Evolutionary conservation across 2,888 invertebrate species (phyloP).

Genomic region (Tetanocera ferruginea): DNA sequence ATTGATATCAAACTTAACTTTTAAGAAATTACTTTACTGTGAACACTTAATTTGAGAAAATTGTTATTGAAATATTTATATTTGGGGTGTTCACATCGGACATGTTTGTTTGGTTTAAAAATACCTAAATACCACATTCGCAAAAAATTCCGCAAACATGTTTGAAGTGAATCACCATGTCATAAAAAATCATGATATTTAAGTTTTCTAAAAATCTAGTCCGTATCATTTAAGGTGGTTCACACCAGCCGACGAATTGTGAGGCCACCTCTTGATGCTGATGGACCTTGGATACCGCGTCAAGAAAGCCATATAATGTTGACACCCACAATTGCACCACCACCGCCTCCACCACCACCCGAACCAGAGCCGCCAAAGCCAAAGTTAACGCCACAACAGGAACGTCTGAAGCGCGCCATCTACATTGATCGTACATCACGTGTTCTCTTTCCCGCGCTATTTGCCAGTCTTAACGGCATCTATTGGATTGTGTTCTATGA

Average conservation of each 20-base stretch:
- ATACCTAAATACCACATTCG: too few relatives aligned
- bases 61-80: too few relatives aligned
- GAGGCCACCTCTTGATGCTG: conserved; percentile 64
- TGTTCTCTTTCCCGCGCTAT: conserved; percentile 79
- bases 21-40: too few relatives aligned
- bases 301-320: conserved; percentile 68
- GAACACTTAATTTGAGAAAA: too few relatives aligned
- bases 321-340: conserved; percentile 63
- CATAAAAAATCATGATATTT: neutral
- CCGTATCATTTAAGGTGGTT: conserved; percentile 50
- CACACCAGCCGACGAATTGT: conserved; percentile 61
- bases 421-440: conserved; percentile 80
- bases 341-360: conserved; percentile 63
- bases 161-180: too few relatives aligned
- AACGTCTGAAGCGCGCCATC: conserved; percentile 76
- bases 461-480: conserved; percentile 77
- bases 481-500: conserved; percentile 83
- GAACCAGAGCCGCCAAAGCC: conserved; percentile 68
- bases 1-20: too few relatives aligned
- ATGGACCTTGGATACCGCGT: conserved; percentile 69
- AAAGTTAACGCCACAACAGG: conserved; percentile 73
- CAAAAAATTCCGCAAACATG: too few relatives aligned
- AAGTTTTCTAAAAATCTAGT: neutral
- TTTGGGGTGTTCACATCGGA: too few relatives aligned
- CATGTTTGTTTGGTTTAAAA: too few relatives aligned